Evolutionary conservation across 2,113 vertebrate genomes (phyloP), one percentile per base, ranked within the genome.

Genomic region (Ammospiza caudacuta): DNA sequence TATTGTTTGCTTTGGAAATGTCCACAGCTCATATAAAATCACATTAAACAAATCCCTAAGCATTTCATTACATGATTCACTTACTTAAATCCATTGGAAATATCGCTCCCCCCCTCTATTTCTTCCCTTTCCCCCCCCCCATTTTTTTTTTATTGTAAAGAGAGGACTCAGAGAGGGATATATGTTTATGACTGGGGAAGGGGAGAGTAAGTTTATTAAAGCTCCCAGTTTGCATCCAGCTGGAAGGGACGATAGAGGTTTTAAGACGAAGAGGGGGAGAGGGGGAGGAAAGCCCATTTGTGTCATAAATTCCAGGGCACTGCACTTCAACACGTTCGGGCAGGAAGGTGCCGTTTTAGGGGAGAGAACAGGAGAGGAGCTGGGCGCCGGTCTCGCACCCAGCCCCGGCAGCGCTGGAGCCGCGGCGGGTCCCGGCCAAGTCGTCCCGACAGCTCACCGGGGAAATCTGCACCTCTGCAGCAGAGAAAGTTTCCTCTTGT

Each of bases 1-100:
- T 89, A 85, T 92, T 96, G 95, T 96, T 97, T 94, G 94, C 83
- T 96, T 87, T 72, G 90, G 94, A 95, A 92, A 94, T 70, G 83
- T 91, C 94, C 84, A 44, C 64, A 28, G 81, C 37, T 47, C 85
- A 82, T 90, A 95, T 75, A 63, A 74, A 95, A 90, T 95, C 95
- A 89, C 78, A 92, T 96, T 91, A 90, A 84, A 82, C 63, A 88
- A 95, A 89, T 70, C 77, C 77, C 83, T 64, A 41, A 92, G 61
- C 75, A 55, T 91, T 95, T 91, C 85, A 84, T 92, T 84, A 86
- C 35, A 94, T 2, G 64, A 95, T 90, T 90, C 5, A 9, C 75
- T 93, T 83, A 59, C 75, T 90, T 69, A 95, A 88, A 95, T 89
- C 76, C 43, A 92, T 59, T 79, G 72, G 57, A 95, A 96, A 92